Evolutionary conservation across 2,113 vertebrate genomes (phyloP).

Genomic region (Microtus richardsoni): DNA sequence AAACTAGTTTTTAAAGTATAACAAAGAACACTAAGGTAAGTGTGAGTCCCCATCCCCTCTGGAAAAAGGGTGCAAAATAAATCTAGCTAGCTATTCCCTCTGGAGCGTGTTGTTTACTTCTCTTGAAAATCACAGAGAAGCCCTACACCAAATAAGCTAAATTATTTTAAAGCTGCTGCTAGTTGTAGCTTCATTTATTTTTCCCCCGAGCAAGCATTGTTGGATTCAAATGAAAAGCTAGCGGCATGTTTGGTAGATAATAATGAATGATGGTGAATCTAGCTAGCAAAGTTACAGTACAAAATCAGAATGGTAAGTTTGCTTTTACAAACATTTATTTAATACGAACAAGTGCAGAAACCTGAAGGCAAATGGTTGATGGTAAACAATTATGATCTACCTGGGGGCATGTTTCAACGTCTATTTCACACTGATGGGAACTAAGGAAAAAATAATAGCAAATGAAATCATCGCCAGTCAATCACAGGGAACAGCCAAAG

Average conservation of each 20-base stretch:
- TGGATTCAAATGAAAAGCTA: slow-evolving; percentile 69
- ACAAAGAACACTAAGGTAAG: slow-evolving; percentile 25
- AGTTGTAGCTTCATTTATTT: slow-evolving; percentile 58
- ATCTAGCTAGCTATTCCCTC: slow-evolving; percentile 59
- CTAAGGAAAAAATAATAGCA: neutral
- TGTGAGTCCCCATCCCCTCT: slow-evolving; percentile 45
- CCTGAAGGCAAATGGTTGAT: slow-evolving; percentile 43
- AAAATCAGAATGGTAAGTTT: slow-evolving; percentile 70
- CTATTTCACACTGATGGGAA: slow-evolving; percentile 42
- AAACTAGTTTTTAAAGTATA: slow-evolving; percentile 38
- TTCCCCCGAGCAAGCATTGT: slow-evolving; percentile 45
- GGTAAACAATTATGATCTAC: slow-evolving; percentile 54
- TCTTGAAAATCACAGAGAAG: slow-evolving; percentile 63
- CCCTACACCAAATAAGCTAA: slow-evolving; percentile 21
- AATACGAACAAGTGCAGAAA: slow-evolving; percentile 71
- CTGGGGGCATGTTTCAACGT: slow-evolving; percentile 57
- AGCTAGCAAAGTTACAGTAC: slow-evolving; percentile 67
- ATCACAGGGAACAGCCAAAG: slow-evolving; percentile 27
- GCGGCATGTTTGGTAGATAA: slow-evolving; percentile 52
- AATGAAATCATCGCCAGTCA: slow-evolving; percentile 37
- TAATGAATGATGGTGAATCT: slow-evolving; percentile 69
- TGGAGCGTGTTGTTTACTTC: slow-evolving; percentile 54
- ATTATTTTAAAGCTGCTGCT: slow-evolving; percentile 47
- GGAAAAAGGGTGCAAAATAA: slow-evolving; percentile 74
- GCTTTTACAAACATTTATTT: slow-evolving; percentile 77